Evolutionary conservation across 2,888 invertebrate genomes (phyloP).

Genomic region (Alloscopus bannaensis): DNA sequence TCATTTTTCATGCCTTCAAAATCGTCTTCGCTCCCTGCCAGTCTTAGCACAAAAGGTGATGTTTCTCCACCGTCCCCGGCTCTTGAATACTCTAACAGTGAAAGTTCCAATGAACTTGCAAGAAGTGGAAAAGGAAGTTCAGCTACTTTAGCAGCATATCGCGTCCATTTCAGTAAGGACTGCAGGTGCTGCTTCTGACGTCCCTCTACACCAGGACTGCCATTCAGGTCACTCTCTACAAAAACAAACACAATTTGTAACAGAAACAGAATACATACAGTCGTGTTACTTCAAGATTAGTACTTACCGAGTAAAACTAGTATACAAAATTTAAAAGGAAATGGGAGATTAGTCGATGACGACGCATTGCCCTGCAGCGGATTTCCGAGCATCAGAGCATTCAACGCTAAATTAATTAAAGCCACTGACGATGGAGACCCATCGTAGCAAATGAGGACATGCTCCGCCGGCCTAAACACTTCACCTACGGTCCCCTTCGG

Average conservation of each 20-base stretch:
- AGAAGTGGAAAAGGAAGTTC: constrained; percentile 60
- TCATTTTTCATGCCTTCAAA: constrained; percentile 7
- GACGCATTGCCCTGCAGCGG: neutral
- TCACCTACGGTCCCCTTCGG: constrained; percentile 58
- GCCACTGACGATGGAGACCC: constrained; percentile 61
- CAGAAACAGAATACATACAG: too few relatives aligned
- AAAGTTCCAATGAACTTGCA: constrained; percentile 65
- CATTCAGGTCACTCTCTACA: constrained; percentile 54
- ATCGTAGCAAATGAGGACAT: constrained; percentile 49
- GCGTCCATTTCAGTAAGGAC: constrained; percentile 64
- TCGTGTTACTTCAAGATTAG: too few relatives aligned
- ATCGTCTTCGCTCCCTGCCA: neutral
- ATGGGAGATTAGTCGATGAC: constrained; percentile 46
- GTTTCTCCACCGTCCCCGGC: constrained; percentile 17
- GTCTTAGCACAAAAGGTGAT: neutral
- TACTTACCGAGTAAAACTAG: constrained; percentile 57
- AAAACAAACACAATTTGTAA: neutral
- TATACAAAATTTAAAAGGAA: constrained; percentile 59
- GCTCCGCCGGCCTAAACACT: constrained; percentile 53
- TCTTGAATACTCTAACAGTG: constrained; percentile 19
- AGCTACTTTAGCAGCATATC: constrained; percentile 26
- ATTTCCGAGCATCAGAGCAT: constrained; percentile 36
- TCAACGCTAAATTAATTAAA: constrained; percentile 53
- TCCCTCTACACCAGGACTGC: constrained; percentile 47
- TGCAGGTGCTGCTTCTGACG: constrained; percentile 57